Evolutionary conservation across 2,113 vertebrate genomes (phyloP).

Genomic region (Euleptes europaea): DNA sequence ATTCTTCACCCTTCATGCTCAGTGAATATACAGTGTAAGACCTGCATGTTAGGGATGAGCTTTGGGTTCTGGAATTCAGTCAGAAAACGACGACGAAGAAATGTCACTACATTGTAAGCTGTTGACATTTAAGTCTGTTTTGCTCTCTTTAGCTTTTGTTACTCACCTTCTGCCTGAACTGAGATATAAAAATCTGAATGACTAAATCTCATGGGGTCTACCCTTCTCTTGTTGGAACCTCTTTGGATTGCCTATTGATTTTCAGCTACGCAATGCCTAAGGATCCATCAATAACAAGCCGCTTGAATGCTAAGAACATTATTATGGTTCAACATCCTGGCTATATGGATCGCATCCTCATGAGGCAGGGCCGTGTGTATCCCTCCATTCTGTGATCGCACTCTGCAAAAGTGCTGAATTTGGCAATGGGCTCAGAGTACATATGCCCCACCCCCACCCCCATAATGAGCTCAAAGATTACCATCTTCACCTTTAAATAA

Average conservation of each 20-base stretch:
- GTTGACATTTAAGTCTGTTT: background rate
- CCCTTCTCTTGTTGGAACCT: background rate
- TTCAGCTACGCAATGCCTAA: background rate
- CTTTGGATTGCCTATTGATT: background rate
- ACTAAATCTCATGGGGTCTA: background rate
- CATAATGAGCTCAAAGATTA: background rate
- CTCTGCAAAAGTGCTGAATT: background rate
- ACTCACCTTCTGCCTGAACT: background rate
- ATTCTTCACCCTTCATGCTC: background rate
- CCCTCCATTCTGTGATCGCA: background rate
- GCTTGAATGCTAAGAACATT: background rate
- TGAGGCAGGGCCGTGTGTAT: background rate
- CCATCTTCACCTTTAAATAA: slow-evolving; percentile 7
- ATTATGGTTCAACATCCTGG: background rate
- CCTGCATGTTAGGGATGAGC: background rate
- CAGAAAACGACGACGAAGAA: background rate
- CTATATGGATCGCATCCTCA: background rate
- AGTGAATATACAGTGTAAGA: background rate
- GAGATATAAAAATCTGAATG: background rate
- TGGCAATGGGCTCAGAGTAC: background rate
- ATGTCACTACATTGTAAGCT: background rate
- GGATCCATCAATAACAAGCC: background rate
- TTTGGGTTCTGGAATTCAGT: background rate
- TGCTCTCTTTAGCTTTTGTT: background rate
- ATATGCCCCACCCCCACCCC: background rate